Evolutionary conservation across 2,797 vertebrate genomes (phyloP).

Genomic region (Acomys russatus): DNA sequence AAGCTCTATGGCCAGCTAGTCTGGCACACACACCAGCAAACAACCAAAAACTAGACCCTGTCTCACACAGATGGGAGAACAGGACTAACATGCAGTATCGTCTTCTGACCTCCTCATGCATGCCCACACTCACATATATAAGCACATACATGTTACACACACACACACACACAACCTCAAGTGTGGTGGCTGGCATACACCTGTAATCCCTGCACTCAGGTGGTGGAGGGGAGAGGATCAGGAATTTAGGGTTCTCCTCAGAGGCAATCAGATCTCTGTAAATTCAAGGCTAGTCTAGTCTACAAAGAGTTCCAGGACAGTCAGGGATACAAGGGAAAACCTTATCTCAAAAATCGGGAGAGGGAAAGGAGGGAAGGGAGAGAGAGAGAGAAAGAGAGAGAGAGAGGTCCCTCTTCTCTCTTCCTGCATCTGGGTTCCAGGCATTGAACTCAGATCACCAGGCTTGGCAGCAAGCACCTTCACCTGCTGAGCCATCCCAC

Average conservation of each 20-base stretch:
- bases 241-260: no score
- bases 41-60: background rate
- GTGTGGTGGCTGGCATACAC: rapidly evolving
- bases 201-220: background rate
- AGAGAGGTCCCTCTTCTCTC: background rate
- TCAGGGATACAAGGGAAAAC: background rate
- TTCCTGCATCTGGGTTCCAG: background rate
- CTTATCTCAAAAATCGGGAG: background rate
- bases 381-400: background rate
- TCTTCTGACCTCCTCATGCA: background rate
- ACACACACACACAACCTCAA: background rate
- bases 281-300: no score
- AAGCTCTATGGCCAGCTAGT: no score
- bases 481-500: background rate
- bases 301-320: background rate
- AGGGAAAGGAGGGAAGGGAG: no score
- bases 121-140: background rate
- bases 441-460: background rate
- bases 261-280: background rate
- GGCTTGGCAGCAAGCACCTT: background rate
- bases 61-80: no score
- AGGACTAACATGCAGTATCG: background rate
- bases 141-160: background rate
- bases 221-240: no score
- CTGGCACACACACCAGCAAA: background rate